Evolutionary conservation across 1,140 invertebrate genomes (phyloP), one percentile per base, ranked within the genome.

Genomic region (Diabrotica undecimpunctata): DNA sequence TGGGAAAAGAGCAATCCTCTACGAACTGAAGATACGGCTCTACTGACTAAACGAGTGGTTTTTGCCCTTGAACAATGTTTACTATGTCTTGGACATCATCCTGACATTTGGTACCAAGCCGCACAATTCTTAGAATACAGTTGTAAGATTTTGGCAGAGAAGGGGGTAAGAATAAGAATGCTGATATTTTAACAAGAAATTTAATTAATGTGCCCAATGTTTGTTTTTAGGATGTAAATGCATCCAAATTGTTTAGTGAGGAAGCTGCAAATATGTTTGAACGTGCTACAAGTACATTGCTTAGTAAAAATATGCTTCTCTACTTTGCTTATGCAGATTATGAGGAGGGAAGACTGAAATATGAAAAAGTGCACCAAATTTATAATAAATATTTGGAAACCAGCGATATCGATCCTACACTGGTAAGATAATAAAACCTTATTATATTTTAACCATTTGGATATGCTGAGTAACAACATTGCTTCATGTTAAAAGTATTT

Each of bases 261-360:
- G 95, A 98, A 78, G 94, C 93, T 52, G 92, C 92, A 9, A 91
- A 89, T 25, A 93, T 99, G 72, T 96, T 97, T 76, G 97, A 99
- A 78, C 82, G 96, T 56, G 95, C 95, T 0, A 94, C 93, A 1
- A 90, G 88, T 65, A 88, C 90, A 0, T 85, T 96, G 3, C 85
- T 99, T 53, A 93, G 91, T 51, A 92, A 92, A 71, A 98, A 95
- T 78, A 93, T 95, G 81, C 81, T 99, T 12, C 79, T 99, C 6
- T 96, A 98, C 78, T 99, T 99, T 82, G 95, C 97, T 0, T 97
- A 98, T 78, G 96, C 97, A 1, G 98, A 99, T 81, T 99, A 98
- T 77, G 97, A 99, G 82, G 97, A 99, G 83, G 92, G 95, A 37
- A 82, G 96, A 54, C 87, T 98, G 73, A 96, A 97, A 76, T 97